These are phyloP conservation scores for Syrphus vitripennis DNA, from an alignment of 2,888 invertebrate species.

Conservation along the genomic window DNA sequence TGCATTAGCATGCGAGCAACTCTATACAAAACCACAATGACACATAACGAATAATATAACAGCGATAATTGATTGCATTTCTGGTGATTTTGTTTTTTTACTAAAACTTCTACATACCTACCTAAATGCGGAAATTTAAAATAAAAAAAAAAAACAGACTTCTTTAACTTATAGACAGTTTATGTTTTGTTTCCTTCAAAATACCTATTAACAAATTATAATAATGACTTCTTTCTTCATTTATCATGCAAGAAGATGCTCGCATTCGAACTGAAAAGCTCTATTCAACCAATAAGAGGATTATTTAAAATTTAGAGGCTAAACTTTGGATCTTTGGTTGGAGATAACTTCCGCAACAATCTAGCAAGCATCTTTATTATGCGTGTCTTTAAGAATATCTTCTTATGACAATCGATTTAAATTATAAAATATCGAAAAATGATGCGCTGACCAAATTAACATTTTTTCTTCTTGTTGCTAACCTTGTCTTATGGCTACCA, in stretches of 20 bases:
- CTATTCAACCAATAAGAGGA: slow-evolving; percentile 10
- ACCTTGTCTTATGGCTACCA: slow-evolving; percentile 39
- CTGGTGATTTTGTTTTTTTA: not conserved
- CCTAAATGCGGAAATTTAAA: not conserved
- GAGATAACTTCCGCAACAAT: slow-evolving; percentile 5
- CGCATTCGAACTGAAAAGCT: not conserved
- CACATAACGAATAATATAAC: not conserved
- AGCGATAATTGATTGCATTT: not conserved
- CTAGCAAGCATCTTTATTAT: slow-evolving; percentile 33
- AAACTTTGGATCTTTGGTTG: not conserved
- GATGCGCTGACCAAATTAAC: slow-evolving; percentile 49
- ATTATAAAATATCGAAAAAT: slow-evolving; percentile 23
- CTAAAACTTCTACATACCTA: not conserved
- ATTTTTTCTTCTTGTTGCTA: slow-evolving; percentile 45
- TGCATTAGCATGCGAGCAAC: not conserved
- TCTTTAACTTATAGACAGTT: not conserved
- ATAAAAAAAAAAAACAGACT: not conserved
- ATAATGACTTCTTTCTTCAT: not conserved
- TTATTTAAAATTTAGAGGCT: slow-evolving; percentile 39
- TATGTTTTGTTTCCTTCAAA: not conserved
- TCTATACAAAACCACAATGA: not conserved
- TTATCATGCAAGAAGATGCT: not conserved
- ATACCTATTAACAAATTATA: not conserved
- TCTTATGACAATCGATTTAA: slow-evolving; percentile 28
- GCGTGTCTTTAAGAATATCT: slow-evolving; percentile 33